These are phyloP conservation scores for Corythaeola cristata DNA, from an alignment of 2,113 vertebrate species.

Conservation along the genomic window DNA sequence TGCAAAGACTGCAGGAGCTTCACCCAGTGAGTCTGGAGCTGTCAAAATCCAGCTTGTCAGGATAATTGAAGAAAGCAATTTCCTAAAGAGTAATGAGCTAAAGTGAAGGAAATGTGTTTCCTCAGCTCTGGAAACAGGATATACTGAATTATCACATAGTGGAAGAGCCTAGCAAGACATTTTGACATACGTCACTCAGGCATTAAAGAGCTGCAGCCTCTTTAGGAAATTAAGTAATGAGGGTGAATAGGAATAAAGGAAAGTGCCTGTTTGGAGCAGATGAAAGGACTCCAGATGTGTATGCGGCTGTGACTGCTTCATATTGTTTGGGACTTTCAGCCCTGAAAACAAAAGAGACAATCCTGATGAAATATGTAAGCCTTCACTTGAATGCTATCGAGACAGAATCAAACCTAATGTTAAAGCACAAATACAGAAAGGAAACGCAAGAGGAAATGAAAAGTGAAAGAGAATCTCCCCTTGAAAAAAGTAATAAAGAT, in stretches of 20 bases:
- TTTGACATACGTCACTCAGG: not conserved
- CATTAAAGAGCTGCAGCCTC: not conserved
- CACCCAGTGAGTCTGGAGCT: not conserved
- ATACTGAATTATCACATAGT: constrained; percentile 54
- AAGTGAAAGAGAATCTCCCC: not conserved
- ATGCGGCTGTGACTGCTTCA: not conserved
- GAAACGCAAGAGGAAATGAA: constrained; percentile 42
- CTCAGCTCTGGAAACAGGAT: constrained; percentile 52
- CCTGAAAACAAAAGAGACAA: constrained; percentile 19
- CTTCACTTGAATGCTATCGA: constrained; percentile 22
- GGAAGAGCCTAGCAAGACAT: constrained; percentile 34
- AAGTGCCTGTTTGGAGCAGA: not conserved
- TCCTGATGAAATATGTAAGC: constrained; percentile 9
- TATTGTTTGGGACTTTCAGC: constrained; percentile 21
- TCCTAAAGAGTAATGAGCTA: constrained; percentile 65
- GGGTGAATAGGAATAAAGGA: constrained; percentile 28
- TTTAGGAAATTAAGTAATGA: constrained; percentile 32
- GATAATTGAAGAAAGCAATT: constrained; percentile 68
- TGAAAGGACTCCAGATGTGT: constrained; percentile 31
- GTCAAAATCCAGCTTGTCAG: constrained; percentile 32
- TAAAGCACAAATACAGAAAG: constrained; percentile 43
- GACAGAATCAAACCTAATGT: constrained; percentile 20
- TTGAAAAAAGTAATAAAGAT: constrained; percentile 20
- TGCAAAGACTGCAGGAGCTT: not conserved
- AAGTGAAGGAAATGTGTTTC: constrained; percentile 52